These are phyloP conservation scores for Grus americana DNA, from an alignment of 2,113 vertebrate species.

Conservation along the genomic window DNA sequence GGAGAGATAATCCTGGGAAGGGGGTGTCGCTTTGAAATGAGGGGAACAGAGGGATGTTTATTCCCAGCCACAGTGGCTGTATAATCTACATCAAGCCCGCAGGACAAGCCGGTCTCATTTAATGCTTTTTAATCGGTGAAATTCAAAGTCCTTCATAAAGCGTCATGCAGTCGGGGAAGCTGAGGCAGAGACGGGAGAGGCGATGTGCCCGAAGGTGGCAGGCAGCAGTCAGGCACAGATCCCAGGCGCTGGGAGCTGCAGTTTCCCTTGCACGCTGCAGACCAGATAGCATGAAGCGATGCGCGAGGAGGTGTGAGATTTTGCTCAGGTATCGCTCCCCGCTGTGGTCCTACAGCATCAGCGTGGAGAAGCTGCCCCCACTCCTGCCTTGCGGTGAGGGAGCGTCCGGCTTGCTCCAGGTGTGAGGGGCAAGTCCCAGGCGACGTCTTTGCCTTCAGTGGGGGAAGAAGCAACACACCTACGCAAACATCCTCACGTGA, in stretches of 20 bases:
- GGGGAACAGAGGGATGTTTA: not conserved
- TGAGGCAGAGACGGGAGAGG: not conserved
- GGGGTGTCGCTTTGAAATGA: not conserved
- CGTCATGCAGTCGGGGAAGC: accelerated
- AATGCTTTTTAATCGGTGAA: not conserved
- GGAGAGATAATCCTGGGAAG: not conserved
- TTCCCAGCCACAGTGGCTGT: not conserved
- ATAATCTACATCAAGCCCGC: not conserved
- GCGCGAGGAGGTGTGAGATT: accelerated
- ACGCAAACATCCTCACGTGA: not conserved
- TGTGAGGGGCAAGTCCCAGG: not conserved
- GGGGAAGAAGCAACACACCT: not conserved
- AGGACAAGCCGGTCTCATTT: not conserved
- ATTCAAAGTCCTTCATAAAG: not conserved
- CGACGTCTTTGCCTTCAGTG: accelerated
- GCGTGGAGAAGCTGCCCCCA: accelerated
- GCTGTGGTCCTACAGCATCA: not conserved
- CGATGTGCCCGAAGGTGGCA: not conserved
- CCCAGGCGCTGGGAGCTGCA: not conserved
- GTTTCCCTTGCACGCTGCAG: not conserved
- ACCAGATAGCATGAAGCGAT: accelerated
- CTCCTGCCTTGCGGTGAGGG: not conserved
- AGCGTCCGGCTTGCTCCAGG: accelerated
- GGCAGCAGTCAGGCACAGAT: not conserved
- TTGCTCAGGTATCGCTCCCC: not conserved